phyloP scores from a whole-genome alignment of 2,113 vertebrate species.

The Istiophorus platypterus region DNA sequence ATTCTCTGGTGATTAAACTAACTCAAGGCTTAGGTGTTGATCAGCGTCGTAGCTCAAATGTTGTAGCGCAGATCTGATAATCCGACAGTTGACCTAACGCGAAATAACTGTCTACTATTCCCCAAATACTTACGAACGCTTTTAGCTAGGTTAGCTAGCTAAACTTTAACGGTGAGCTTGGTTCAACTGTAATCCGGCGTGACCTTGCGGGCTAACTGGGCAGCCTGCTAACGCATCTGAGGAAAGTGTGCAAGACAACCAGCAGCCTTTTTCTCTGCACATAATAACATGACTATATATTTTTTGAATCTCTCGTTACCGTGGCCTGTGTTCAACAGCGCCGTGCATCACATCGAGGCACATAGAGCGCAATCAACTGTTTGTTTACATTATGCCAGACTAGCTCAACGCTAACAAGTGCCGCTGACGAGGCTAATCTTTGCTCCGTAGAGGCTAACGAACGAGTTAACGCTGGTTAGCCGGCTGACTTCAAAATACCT shows the following conservation, averaged over 20 bases:
- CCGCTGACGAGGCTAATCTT: constrained; percentile 7
- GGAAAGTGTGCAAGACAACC: neutral
- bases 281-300: fast-evolving
- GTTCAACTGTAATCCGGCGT: constrained; percentile 52
- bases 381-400: constrained; percentile 59
- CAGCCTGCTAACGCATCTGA: constrained; percentile 35
- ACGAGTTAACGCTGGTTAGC: neutral
- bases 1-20: neutral
- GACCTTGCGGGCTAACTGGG: constrained; percentile 72
- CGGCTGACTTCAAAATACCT: neutral
- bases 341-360: neutral
- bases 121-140: neutral
- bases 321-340: fast-evolving
- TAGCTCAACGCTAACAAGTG: constrained; percentile 6
- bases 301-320: neutral
- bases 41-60: neutral
- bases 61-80: neutral
- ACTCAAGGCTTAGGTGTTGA: neutral
- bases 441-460: constrained; percentile 19
- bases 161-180: constrained; percentile 25
- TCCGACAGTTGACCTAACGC: neutral
- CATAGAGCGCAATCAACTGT: neutral
- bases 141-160: neutral
- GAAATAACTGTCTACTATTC: neutral
- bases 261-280: too few relatives aligned